Base-by-base conservation (phyloP, 2,888 invertebrate genomes). In the Drosophila peninsularis region DNA sequence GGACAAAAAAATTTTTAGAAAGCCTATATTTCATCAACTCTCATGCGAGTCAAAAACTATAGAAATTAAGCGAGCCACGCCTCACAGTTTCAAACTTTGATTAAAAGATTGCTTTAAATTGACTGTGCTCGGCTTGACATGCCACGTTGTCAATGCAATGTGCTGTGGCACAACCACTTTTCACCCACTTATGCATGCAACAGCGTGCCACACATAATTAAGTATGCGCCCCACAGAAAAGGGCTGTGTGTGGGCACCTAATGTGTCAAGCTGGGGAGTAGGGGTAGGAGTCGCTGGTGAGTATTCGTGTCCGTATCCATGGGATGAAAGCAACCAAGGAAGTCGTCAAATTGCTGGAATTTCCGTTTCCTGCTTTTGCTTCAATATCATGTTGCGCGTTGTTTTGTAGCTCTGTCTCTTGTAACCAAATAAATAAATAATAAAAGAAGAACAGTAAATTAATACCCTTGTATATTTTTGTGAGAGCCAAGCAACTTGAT, bases 321-420 rank as follows among this genome's bases (percentile, higher is more conserved):
- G 5, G 61, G 30, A 62, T 47, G 41, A 63, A 62, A 64, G 42
- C 63, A 60, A 30, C 6, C 45, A 62, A 45, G 77, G 68, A 80
- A 65, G 68, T 66, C 72, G 47, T 68, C 49, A 72, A 80, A 75
- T 78, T 81, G 69, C 54, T 62, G 54, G 60, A 70, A 70, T 78
- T 78, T 78, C 79, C 82, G 72, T 62, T 75, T 74, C 64, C 70
- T 66, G 64, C 77, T 62, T 45, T 65, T 53, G 70, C 53, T 47
- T 14, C n/a, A 61, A 63, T 73, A 44, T 37, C 78, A 53, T 21
- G 76, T 71, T 62, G 55, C 54, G 21, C 30, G 27, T 10, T 21
- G 30, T 9, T 37, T 49, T 32, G 36, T 56, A 53, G 44, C 34
- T 17, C 37, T 67, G 56, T 52, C 50, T 58, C 50, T 45, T n/a